These are phyloP conservation scores for Orthonevra nobilis DNA, from an alignment of 2,888 invertebrate genomes.

Conservation along the genomic window DNA sequence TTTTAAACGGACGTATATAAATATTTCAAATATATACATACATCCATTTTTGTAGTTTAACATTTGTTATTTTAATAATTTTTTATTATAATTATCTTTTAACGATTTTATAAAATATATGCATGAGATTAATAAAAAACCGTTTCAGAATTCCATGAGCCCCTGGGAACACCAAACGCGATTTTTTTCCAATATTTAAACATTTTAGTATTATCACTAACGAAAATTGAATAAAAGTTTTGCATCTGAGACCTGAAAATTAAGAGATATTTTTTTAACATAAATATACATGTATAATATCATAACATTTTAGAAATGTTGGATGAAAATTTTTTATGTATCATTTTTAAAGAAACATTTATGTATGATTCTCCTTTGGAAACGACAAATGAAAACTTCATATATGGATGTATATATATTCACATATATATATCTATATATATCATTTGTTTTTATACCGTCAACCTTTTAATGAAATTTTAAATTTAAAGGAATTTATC, in stretches of 20 bases:
- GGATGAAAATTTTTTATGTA: slow-evolving; percentile 30
- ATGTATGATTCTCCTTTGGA: background rate
- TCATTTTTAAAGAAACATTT: background rate
- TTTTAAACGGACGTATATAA: too few species aligned
- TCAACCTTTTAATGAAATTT: too few species aligned
- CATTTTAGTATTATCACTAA: too few species aligned
- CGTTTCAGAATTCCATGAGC: slow-evolving; percentile 78
- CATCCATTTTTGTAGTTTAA: too few species aligned
- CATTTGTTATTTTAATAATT: too few species aligned
- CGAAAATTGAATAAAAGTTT: too few species aligned
- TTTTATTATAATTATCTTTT: slow-evolving; percentile 5
- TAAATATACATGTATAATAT: slow-evolving; percentile 18
- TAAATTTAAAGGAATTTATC: background rate
- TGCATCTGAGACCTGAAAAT: slow-evolving; percentile 43
- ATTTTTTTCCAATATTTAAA: slow-evolving; percentile 73
- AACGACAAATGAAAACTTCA: background rate
- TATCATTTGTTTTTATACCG: too few species aligned
- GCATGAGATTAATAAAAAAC: slow-evolving; percentile 73
- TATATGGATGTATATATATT: background rate
- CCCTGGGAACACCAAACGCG: slow-evolving; percentile 76
- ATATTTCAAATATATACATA: too few species aligned
- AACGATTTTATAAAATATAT: slow-evolving; percentile 31
- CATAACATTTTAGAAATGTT: slow-evolving; percentile 49
- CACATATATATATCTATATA: too few species aligned
- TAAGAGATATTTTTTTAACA: slow-evolving; percentile 33